These are phyloP conservation scores for Acromyrmex echinatior DNA, from an alignment of 1,140 invertebrate species.

Conservation along the genomic window DNA sequence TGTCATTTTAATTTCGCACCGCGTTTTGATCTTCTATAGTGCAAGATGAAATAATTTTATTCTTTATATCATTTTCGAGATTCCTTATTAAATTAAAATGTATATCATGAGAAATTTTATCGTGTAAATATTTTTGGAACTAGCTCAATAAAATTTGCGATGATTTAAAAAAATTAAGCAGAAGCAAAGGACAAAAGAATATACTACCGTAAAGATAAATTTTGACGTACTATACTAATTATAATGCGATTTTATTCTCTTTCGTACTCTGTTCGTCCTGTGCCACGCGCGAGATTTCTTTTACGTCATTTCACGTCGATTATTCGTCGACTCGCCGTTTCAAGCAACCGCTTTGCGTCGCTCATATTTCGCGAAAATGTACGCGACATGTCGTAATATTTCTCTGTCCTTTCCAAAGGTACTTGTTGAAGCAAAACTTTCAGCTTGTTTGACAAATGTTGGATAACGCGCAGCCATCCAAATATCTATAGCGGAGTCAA, in stretches of 20 bases:
- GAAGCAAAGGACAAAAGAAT: not conserved
- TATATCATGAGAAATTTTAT: not conserved
- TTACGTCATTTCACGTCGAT: conserved; percentile 50
- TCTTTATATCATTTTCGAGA: not conserved
- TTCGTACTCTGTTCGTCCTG: not conserved
- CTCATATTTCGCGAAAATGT: conserved; percentile 60
- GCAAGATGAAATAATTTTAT: not conserved
- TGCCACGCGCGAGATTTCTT: conserved; percentile 41
- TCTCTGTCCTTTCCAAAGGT: conserved; percentile 73
- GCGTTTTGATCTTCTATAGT: not conserved
- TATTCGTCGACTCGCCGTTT: conserved; percentile 38
- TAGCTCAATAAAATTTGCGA: not conserved
- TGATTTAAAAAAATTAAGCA: not conserved
- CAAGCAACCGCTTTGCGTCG: conserved; percentile 38
- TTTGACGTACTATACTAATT: conserved; percentile 24
- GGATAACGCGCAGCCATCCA: conserved; percentile 67
- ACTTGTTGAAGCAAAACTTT: conserved; percentile 72
- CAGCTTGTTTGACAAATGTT: conserved; percentile 71
- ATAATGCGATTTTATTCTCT: conserved; percentile 34
- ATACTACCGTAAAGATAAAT: conserved; percentile 16
- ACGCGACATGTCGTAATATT: conserved; percentile 70
- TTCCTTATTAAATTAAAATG: not conserved
- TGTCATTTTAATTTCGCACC: conserved; percentile 19
- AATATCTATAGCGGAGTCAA: conserved; percentile 74
- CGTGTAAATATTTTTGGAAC: conserved; percentile 5